phyloP scores from a whole-genome alignment of 2,797 vertebrate species.

The Dallia pectoralis region DNA sequence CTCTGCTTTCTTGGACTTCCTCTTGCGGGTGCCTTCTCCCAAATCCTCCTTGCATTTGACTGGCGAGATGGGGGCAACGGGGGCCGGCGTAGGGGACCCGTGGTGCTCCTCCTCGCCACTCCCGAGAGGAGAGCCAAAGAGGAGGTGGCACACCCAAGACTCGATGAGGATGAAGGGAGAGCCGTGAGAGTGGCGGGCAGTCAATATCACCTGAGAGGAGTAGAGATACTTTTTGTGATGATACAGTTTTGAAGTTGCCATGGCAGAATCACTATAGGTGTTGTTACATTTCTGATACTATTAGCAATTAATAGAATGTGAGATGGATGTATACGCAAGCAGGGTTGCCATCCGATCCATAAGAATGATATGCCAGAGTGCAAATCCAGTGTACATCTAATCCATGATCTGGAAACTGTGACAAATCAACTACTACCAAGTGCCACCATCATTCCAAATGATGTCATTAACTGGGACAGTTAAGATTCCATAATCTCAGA shows the following conservation, averaged over 20 bases:
- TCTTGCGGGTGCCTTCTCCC: conserved; percentile 88
- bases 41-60: conserved; percentile 92
- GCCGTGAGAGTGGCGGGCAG: conserved; percentile 91
- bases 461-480: too few species aligned
- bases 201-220: conserved; percentile 85
- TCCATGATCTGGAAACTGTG: neutral
- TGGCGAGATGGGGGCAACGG: conserved; percentile 65
- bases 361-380: too few species aligned
- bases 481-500: too few species aligned
- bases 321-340: neutral
- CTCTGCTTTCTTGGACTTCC: conserved; percentile 95
- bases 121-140: conserved; percentile 82
- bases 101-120: conserved; percentile 77
- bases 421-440: too few species aligned
- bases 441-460: too few species aligned
- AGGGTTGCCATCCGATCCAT: too few species aligned
- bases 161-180: conserved; percentile 90
- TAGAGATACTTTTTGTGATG: neutral
- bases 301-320: neutral
- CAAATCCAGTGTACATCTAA: neutral
- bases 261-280: neutral
- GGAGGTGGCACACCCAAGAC: conserved; percentile 82
- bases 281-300: neutral
- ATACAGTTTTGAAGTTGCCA: neutral
- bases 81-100: conserved; percentile 46